These are phyloP conservation scores for Heteropelma amictum DNA, from an alignment of 2,888 invertebrate species.

Conservation along the genomic window DNA sequence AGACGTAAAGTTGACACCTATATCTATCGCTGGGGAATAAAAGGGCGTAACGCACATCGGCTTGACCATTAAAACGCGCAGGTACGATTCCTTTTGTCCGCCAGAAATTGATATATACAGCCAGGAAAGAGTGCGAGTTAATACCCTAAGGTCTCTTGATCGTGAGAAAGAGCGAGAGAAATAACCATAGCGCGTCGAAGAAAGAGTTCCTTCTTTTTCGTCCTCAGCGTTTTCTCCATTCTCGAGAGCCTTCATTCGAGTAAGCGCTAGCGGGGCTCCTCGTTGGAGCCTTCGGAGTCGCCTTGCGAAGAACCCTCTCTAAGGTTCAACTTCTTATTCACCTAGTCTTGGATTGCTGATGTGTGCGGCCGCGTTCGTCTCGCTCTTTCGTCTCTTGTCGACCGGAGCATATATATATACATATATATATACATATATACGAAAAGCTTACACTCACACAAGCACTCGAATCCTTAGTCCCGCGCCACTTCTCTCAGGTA, in stretches of 20 bases:
- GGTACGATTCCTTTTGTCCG: neutral
- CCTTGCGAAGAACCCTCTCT: conserved; percentile 34
- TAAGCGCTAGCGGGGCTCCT: conserved; percentile 8
- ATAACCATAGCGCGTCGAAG: neutral
- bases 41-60: conserved; percentile 3
- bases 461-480: conserved; percentile 14
- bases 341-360: conserved; percentile 30
- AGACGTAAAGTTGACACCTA: neutral
- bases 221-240: conserved; percentile 41
- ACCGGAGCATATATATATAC: neutral
- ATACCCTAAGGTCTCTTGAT: conserved; percentile 40
- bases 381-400: neutral
- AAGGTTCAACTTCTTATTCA: conserved; percentile 41
- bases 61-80: neutral
- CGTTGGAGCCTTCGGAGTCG: conserved; percentile 28
- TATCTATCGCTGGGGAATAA: neutral
- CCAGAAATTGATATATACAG: neutral
- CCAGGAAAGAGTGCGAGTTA: conserved; percentile 25
- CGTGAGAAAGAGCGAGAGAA: conserved; percentile 8
- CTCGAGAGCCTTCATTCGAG: conserved; percentile 20
- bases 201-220: conserved; percentile 52
- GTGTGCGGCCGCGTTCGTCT: conserved; percentile 6
- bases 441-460: neutral
- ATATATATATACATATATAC: neutral
- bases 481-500: conserved; percentile 32